Percentiles rank a stretch among this genome's conserved stretches.
Conservation (phyloP, 2,888 invertebrate species). For the Tupiocoris notatus region DNA sequence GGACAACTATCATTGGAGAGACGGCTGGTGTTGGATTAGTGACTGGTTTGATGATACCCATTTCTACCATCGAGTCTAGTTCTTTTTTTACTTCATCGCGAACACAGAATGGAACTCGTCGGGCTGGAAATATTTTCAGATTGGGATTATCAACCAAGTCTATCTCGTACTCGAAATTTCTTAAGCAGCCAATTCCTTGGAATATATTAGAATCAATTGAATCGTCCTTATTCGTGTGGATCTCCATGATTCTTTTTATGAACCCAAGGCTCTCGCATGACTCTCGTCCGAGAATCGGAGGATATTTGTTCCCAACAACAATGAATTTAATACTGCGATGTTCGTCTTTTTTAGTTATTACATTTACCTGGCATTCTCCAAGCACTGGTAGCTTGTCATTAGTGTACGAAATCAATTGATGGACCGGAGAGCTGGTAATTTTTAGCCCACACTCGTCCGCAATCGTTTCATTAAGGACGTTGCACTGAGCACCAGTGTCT, state of each 20-base stretch:
- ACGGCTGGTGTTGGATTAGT: slow-evolving; percentile 20
- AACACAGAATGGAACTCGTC: slow-evolving; percentile 5
- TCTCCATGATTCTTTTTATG: not conserved
- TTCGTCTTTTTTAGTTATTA: not conserved
- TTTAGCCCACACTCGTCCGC: not conserved
- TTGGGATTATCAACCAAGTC: not conserved
- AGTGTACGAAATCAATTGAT: slow-evolving; percentile 1
- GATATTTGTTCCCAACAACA: not conserved
- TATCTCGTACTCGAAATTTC: slow-evolving; percentile 13
- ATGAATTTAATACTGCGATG: not conserved
- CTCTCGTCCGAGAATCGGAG: slow-evolving; percentile 1
- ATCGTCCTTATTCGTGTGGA: not conserved
- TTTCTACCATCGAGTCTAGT: slow-evolving; percentile 1
- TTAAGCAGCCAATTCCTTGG: slow-evolving; percentile 9
- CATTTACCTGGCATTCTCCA: not conserved
- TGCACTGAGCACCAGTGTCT: slow-evolving; percentile 5
- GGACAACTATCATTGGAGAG: slow-evolving; percentile 15
- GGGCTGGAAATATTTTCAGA: slow-evolving; percentile 8
- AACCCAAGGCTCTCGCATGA: not conserved
- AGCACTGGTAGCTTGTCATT: not conserved
- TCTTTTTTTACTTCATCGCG: slow-evolving; percentile 9
- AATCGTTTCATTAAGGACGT: not conserved
- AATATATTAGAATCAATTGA: not conserved
- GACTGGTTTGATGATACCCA: slow-evolving; percentile 16
- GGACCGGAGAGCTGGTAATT: not conserved